Conservation (phyloP, 2,888 invertebrate species). For the Callinectes sapidus region DNA sequence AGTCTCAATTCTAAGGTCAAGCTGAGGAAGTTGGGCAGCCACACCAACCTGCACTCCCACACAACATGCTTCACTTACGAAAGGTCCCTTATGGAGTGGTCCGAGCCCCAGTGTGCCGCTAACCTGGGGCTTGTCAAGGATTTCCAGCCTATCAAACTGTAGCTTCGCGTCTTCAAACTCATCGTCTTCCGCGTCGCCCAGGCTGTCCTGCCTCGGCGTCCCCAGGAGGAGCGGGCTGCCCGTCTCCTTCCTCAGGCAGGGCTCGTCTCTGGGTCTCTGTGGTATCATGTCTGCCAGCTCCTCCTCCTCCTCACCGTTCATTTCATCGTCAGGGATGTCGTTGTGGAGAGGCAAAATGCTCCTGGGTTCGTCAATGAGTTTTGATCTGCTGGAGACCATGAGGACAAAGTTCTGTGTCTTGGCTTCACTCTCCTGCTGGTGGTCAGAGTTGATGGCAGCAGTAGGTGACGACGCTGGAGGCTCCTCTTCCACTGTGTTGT, state of each 20-base stretch:
- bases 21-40: slow-evolving; percentile 52
- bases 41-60: slow-evolving; percentile 60
- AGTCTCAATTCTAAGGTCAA: slow-evolving; percentile 63
- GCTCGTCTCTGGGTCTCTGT: slow-evolving; percentile 45
- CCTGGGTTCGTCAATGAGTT: slow-evolving; percentile 65
- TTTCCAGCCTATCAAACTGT: slow-evolving; percentile 51
- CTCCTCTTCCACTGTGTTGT: background rate
- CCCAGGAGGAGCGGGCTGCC: slow-evolving; percentile 54
- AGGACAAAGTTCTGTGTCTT: slow-evolving; percentile 56
- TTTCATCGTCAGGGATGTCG: slow-evolving; percentile 21
- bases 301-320: slow-evolving; percentile 42
- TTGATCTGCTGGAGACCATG: slow-evolving; percentile 57
- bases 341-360: background rate
- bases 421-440: slow-evolving; percentile 38
- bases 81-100: slow-evolving; percentile 51
- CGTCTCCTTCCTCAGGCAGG: slow-evolving; percentile 53
- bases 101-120: slow-evolving; percentile 47
- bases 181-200: slow-evolving; percentile 46
- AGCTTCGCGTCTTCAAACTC: slow-evolving; percentile 20
- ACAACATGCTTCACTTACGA: slow-evolving; percentile 67
- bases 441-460: slow-evolving; percentile 26
- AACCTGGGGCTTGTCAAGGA: slow-evolving; percentile 47
- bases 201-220: slow-evolving; percentile 43
- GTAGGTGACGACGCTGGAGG: slow-evolving; percentile 25
- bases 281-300: background rate